Conservation (phyloP, 1,140 invertebrate species). For the Drosophila asahinai region DNA sequence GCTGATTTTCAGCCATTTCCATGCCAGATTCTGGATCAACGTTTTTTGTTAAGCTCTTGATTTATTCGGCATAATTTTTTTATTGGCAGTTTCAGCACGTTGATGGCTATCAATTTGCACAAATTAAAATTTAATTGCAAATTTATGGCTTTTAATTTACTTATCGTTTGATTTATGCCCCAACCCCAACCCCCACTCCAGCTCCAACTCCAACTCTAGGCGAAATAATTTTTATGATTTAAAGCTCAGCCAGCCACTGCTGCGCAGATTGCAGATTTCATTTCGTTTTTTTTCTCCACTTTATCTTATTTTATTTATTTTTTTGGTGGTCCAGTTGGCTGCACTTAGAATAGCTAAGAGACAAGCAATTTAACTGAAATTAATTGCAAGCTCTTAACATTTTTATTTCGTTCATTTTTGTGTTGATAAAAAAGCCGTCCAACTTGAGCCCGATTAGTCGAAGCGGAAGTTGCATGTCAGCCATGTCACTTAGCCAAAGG, state of each 20-base stretch:
- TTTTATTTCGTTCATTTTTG: constrained; percentile 27
- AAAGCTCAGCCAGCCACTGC: constrained; percentile 37
- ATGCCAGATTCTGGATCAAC: constrained; percentile 37
- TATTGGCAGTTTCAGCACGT: constrained; percentile 62
- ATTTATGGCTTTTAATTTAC: constrained; percentile 84
- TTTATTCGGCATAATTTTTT: constrained; percentile 69
- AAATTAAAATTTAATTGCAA: constrained; percentile 84
- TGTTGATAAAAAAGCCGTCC: constrained; percentile 51
- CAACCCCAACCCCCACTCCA: constrained; percentile 26
- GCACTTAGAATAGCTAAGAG: constrained; percentile 69
- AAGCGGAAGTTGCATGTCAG: constrained; percentile 66
- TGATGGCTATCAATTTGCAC: constrained; percentile 79
- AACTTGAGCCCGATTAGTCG: constrained; percentile 51
- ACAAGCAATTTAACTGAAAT: constrained; percentile 54
- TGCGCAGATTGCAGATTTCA: constrained; percentile 19
- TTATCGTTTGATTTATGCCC: constrained; percentile 77
- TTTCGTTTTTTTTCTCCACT: constrained; percentile 26
- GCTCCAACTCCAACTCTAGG: constrained; percentile 4
- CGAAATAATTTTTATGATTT: constrained; percentile 55
- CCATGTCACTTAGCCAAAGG: constrained; percentile 31
- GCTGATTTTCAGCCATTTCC: constrained; percentile 32
- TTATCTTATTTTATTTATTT: constrained; percentile 20
- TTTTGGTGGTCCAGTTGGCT: constrained; percentile 38
- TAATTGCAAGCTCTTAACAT: constrained; percentile 60
- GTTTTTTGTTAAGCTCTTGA: constrained; percentile 42